Evolutionary conservation across 1,140 invertebrate genomes (phyloP), one percentile per base, ranked within the genome.

Genomic region (Varroa destructor): DNA sequence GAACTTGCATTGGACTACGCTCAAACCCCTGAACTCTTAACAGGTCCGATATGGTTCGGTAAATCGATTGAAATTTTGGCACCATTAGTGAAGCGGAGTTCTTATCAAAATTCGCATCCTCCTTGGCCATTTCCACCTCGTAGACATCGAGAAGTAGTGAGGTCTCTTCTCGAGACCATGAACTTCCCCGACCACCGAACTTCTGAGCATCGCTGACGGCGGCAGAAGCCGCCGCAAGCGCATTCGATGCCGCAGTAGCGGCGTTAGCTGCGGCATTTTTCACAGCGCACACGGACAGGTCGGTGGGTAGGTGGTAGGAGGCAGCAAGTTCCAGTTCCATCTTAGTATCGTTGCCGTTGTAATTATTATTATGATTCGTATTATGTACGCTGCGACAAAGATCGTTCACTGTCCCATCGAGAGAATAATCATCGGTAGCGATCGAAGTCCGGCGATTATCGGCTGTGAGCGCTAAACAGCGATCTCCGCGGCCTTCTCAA

Each of bases 151-250:
- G 61, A 12, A 67, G 40, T 46, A 67, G 40, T 14, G 61, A 67
- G 40, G 61, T 67, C 61, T 67, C 61, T 37, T 67, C 61, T 37
- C 61, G 61, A 67, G 61, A 67, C 61, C 61, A 67, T 5, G 61
- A 67, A 46, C 61, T 67, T 67, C 61, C 61, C 12, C 61, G 61
- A 8, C 61, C 61, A 37, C 61, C 61, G 37, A 67, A 67, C 46
- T 67, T 67, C 61, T 67, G 61, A 1, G 61, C 61, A 37, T 67
- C 61, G 37, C 46, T 67, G 14, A 67, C 61, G 61, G 61, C 61
- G 1, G 61, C 61, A 12, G 61, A 40, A 37, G 61, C 61, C 37
- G 61, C 61, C 61, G 61, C 61, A 12, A 37, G 12, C 12, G 37
- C 14, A 36, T 12, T 37, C 12, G 14, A 12, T 14, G 61, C 37